phyloP scores from a whole-genome alignment of 2,888 invertebrate genomes.

The Leptinotarsa tumamoca region DNA sequence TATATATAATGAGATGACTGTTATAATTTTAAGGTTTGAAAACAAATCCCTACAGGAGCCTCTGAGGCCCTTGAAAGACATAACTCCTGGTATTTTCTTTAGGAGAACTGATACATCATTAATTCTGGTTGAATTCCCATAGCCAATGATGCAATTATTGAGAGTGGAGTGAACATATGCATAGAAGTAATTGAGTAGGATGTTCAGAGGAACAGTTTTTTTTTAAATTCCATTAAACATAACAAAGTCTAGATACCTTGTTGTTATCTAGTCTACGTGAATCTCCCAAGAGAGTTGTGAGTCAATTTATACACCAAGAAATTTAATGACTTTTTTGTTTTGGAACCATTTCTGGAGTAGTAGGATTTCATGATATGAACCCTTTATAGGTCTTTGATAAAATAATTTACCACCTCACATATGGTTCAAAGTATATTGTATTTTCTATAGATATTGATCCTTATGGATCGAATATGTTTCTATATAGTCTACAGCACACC shows the following conservation, averaged over 20 bases:
- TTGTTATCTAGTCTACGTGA: neutral
- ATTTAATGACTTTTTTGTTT: no score
- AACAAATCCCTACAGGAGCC: neutral
- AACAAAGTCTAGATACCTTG: neutral
- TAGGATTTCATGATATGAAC: neutral
- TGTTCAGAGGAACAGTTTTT: constrained; percentile 7
- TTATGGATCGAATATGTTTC: no score
- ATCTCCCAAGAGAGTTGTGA: neutral
- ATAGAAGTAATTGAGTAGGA: neutral
- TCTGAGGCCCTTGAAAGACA: neutral
- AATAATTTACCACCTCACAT: no score
- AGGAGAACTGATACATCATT: constrained; percentile 1
- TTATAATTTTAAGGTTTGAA: neutral
- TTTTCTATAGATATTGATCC: no score
- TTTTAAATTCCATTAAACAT: neutral
- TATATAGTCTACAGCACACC: no score
- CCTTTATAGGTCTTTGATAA: rapidly evolving
- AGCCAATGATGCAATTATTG: neutral
- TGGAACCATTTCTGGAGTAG: neutral
- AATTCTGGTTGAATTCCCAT: constrained; percentile 5
- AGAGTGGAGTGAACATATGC: constrained; percentile 4
- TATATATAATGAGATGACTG: neutral
- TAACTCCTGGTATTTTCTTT: neutral
- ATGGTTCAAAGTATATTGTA: no score
- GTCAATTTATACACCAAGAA: neutral